Evolutionary conservation across 1,140 invertebrate species (phyloP).

Genomic region (Hydropsyche tenuis): DNA sequence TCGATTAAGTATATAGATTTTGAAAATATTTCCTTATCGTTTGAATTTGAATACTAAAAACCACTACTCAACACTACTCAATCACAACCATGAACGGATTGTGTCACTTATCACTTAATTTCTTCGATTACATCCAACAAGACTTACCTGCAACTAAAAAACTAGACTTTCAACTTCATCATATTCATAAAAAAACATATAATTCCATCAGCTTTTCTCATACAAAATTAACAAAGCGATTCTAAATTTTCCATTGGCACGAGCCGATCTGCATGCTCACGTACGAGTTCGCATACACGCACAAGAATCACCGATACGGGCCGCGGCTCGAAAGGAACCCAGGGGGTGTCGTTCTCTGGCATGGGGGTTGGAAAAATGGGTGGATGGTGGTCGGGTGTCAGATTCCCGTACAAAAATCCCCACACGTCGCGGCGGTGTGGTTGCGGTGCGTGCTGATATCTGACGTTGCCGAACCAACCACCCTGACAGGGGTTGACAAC

Average conservation of each 20-base stretch:
- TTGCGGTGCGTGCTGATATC: conserved; percentile 49
- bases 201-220: no score
- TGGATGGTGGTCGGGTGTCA: conserved; percentile 4
- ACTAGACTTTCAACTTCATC: no score
- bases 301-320: neutral
- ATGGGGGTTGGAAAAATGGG: neutral
- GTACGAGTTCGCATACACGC: conserved; percentile 7
- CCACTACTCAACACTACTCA: no score
- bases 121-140: no score
- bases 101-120: no score
- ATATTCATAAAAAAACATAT: no score
- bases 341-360: neutral
- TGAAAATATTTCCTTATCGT: no score
- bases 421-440: conserved; percentile 36
- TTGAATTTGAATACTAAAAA: no score
- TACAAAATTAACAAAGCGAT: no score
- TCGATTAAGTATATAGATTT: no score
- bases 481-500: neutral
- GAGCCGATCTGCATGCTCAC: conserved; percentile 31
- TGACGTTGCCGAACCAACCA: conserved; percentile 35
- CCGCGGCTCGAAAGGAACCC: neutral
- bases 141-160: no score
- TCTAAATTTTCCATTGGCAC: conserved; percentile 28
- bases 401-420: conserved; percentile 39
- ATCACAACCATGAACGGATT: no score